phyloP scores from a whole-genome alignment of 2,113 vertebrate species.

The Danionella cerebrum region DNA sequence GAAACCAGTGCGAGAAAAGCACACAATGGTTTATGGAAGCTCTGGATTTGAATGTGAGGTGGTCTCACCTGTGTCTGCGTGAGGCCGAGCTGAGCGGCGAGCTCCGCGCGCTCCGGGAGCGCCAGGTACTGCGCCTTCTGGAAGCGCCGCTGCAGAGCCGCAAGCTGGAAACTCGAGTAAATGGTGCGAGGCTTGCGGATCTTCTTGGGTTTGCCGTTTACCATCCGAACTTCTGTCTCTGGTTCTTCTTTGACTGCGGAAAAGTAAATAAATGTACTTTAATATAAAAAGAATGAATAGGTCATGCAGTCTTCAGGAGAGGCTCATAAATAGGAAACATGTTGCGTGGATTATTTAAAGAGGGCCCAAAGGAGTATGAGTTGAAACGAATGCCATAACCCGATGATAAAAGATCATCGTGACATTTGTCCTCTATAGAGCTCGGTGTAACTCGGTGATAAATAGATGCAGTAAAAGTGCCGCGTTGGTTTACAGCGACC shows the following conservation, averaged over 20 bases:
- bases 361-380: too few species aligned
- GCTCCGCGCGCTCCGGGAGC: conserved; percentile 88
- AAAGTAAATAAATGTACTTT: too few species aligned
- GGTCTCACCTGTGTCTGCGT: conserved; percentile 98
- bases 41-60: neutral
- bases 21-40: neutral
- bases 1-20: too few species aligned
- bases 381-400: neutral
- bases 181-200: conserved; percentile 96
- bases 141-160: conserved; percentile 92
- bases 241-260: conserved; percentile 94
- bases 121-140: conserved; percentile 97
- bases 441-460: neutral
- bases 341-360: too few species aligned
- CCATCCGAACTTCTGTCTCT: conserved; percentile 94
- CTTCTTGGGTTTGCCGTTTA: conserved; percentile 97
- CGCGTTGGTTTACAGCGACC: conserved; percentile 10
- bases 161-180: conserved; percentile 97
- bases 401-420: neutral
- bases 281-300: too few species aligned
- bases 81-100: conserved; percentile 91
- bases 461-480: conserved; percentile 1
- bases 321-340: too few species aligned
- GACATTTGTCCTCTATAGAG: neutral
- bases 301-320: too few species aligned